Conservation (phyloP, 1,140 invertebrate species). For the Lysiphlebus fabarum region DNA sequence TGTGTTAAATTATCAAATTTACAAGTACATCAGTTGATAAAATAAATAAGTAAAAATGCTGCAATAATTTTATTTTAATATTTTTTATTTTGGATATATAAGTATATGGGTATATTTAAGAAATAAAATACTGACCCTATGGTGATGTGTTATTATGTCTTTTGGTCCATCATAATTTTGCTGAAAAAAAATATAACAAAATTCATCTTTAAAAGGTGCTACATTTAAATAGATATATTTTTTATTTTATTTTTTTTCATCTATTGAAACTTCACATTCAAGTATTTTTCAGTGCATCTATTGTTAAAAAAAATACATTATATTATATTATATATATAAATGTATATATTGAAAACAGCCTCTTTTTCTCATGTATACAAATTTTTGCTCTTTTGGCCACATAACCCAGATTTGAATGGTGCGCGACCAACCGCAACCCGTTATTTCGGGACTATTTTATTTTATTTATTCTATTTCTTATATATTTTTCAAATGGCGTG, state of each 20-base stretch:
- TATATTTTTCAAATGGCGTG: background rate
- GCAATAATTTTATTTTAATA: too few species aligned
- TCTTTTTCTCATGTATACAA: conserved; percentile 49
- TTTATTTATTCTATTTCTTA: background rate
- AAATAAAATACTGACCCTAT: background rate
- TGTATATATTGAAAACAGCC: conserved; percentile 16
- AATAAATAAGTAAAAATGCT: too few species aligned
- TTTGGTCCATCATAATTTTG: conserved; percentile 30
- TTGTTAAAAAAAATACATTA: conserved; percentile 15
- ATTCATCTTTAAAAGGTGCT: conserved; percentile 9
- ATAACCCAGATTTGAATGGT: conserved; percentile 54
- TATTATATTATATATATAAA: conserved; percentile 2
- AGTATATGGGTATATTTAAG: too few species aligned
- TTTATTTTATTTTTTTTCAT: background rate
- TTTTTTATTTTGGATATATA: too few species aligned
- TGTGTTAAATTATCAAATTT: too few species aligned
- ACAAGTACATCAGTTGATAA: too few species aligned
- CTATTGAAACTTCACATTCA: conserved; percentile 12
- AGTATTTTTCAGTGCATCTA: conserved; percentile 16
- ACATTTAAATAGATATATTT: conserved; percentile 8
- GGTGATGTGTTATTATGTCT: conserved; percentile 25
- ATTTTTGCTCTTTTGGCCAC: conserved; percentile 50
- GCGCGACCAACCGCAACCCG: conserved; percentile 45
- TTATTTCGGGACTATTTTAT: conserved; percentile 34
- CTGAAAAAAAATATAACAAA: conserved; percentile 31